These are phyloP conservation scores for Graptemys geographica DNA, from an alignment of 2,797 vertebrate genomes.

Conservation along the genomic window DNA sequence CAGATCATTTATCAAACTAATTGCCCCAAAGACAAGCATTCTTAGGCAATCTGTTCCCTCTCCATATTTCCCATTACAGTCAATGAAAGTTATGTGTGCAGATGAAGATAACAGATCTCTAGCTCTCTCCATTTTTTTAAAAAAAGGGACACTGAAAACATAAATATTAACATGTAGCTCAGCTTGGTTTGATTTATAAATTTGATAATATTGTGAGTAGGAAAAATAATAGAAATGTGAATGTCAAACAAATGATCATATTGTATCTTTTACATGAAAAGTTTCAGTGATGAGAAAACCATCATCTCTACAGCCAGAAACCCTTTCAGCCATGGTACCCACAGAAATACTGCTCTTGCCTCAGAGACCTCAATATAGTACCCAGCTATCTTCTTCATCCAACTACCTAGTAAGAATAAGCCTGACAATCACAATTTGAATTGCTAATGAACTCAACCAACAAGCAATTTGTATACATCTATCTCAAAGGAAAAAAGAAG, in stretches of 20 bases:
- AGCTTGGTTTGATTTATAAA: not conserved
- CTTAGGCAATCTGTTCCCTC: slow-evolving; percentile 75
- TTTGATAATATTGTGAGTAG: not conserved
- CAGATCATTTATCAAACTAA: slow-evolving; percentile 61
- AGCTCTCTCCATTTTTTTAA: not conserved
- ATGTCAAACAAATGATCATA: not conserved
- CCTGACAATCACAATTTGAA: not conserved
- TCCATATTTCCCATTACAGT: slow-evolving; percentile 56
- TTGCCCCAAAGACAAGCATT: slow-evolving; percentile 71
- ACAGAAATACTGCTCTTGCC: not conserved
- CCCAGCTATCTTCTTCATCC: not conserved
- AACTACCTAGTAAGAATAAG: not conserved
- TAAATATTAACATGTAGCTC: not conserved
- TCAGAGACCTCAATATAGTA: not conserved
- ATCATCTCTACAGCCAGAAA: not conserved
- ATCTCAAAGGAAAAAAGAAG: not conserved
- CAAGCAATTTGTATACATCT: not conserved
- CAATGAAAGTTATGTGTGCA: slow-evolving; percentile 69
- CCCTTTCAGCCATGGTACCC: not conserved
- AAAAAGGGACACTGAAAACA: slow-evolving; percentile 39
- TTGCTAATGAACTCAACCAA: not conserved
- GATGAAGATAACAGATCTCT: slow-evolving; percentile 67
- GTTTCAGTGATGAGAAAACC: slow-evolving; percentile 5
- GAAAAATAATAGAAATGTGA: not conserved
- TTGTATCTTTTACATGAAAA: not conserved